A percentile compares a stretch with the other conserved stretches of the same genome.
These are phyloP conservation scores for Pseudochirops corinnae DNA, from an alignment of 2,797 vertebrate genomes.

Conservation along the genomic window DNA sequence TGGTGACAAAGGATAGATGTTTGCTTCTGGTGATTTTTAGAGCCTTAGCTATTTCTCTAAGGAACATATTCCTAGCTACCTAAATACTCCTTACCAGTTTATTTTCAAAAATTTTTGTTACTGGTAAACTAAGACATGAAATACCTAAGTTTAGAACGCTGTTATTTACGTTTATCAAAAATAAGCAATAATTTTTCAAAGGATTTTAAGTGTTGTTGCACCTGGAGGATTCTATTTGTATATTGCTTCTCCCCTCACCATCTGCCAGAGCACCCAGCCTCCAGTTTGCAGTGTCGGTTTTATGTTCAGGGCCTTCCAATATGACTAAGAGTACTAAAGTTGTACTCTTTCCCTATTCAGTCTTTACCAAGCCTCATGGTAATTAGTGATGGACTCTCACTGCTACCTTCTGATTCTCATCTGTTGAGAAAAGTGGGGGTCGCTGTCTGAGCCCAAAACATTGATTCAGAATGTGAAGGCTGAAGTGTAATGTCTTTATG, in stretches of 20 bases:
- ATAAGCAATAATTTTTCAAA: conserved; percentile 51
- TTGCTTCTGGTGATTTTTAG: conserved; percentile 18
- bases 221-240: conserved; percentile 40
- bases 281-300: conserved; percentile 63
- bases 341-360: conserved; percentile 35
- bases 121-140: not conserved
- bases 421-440: not conserved
- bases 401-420: not conserved
- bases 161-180: conserved; percentile 36
- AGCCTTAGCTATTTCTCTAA: conserved; percentile 7
- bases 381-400: not conserved
- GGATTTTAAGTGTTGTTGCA: conserved; percentile 54
- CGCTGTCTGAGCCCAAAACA: not conserved
- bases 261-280: conserved; percentile 55
- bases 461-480: not conserved
- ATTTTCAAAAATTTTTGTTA: conserved; percentile 27
- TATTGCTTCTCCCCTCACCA: conserved; percentile 53
- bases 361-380: conserved; percentile 2
- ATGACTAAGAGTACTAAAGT: conserved; percentile 8
- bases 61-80: not conserved
- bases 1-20: conserved; percentile 30
- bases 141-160: conserved; percentile 5
- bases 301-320: conserved; percentile 52
- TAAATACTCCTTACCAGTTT: conserved; percentile 3
- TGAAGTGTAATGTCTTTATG: not conserved